phyloP scores from a whole-genome alignment of 1,140 invertebrate genomes.

The Papilio glaucus region DNA sequence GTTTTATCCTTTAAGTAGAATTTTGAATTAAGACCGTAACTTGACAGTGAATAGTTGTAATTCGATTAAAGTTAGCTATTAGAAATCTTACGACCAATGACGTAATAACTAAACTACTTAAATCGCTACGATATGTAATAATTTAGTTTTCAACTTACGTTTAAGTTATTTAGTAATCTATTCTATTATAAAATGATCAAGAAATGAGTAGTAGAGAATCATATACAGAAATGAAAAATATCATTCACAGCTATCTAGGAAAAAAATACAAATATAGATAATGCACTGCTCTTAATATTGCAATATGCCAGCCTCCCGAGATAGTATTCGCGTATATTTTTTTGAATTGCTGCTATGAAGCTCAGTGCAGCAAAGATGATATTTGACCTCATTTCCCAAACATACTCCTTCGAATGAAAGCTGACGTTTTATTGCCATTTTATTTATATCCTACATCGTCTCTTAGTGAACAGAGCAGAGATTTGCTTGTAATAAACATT shows the following conservation, averaged over 20 bases:
- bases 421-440: background rate
- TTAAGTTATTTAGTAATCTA: too few species aligned
- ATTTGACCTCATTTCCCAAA: slow-evolving; percentile 1
- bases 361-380: background rate
- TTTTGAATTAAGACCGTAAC: background rate
- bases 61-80: background rate
- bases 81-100: background rate
- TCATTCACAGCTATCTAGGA: too few species aligned
- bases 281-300: background rate
- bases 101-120: too few species aligned
- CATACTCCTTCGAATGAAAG: background rate
- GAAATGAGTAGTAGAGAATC: too few species aligned
- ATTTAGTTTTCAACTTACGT: too few species aligned
- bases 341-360: background rate
- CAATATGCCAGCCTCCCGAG: background rate
- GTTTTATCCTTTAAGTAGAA: background rate
- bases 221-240: too few species aligned
- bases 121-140: too few species aligned
- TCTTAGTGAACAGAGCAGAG: background rate
- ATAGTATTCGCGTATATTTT: background rate
- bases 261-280: background rate
- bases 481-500: background rate
- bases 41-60: background rate
- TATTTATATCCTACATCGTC: background rate
- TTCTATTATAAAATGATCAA: too few species aligned